A percentile compares a stretch with the other conserved stretches of the same genome.
Conservation (phyloP, 2,888 invertebrate species). For the Luperina testacea region DNA sequence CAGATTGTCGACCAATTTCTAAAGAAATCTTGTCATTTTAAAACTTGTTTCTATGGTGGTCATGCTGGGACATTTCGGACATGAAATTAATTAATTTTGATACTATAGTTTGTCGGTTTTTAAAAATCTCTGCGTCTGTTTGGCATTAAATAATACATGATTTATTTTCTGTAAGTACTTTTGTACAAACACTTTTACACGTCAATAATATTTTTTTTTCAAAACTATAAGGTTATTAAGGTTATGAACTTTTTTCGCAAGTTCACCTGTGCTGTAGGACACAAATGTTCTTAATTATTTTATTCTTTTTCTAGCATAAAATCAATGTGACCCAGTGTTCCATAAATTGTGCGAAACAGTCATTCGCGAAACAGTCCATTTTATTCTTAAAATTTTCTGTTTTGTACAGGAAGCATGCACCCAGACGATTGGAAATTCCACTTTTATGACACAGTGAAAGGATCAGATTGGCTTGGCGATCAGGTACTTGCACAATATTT, state of each 20-base stretch:
- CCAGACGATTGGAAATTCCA: conserved; percentile 99
- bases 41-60: background rate
- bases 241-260: background rate
- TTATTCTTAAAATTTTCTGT: no score
- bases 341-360: background rate
- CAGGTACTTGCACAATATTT: conserved; percentile 85
- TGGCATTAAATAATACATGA: background rate
- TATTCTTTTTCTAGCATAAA: background rate
- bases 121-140: background rate
- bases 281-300: background rate
- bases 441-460: conserved; percentile 99
- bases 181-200: no score
- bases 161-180: no score
- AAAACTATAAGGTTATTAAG: no score
- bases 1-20: background rate
- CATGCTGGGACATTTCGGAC: background rate
- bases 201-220: no score
- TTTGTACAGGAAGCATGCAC: conserved; percentile 93
- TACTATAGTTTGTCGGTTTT: background rate
- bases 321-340: background rate
- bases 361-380: no score
- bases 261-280: background rate
- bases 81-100: background rate
- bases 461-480: conserved; percentile 99
- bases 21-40: no score